Base-by-base conservation (phyloP, 2,113 vertebrate genomes). In the Columbina picui region DNA sequence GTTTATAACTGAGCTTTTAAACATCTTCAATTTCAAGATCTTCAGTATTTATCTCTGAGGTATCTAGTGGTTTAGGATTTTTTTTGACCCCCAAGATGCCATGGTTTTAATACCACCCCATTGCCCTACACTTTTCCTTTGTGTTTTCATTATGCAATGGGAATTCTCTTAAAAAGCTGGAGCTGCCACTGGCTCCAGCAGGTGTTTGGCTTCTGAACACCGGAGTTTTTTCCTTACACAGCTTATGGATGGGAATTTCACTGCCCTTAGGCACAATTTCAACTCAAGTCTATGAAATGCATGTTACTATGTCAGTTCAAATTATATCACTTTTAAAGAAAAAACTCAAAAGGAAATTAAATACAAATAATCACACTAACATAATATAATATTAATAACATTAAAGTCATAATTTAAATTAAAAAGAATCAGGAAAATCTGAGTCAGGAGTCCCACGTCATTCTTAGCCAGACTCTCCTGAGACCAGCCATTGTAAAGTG, bases 261-360 rank as follows among this genome's bases (percentile, higher is more conserved):
- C 81, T 57, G 38, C 95, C 91, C 94, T 85, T 36, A 91, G 96
- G 97, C 94, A 82, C 82, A 86, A 83, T 97, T 96, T 96, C 96
- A 96, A 88, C 95, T 81, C 74, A 92, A 90, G 64, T 95, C 93
- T 97, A 95, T 97, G 96, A 96, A 94, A 97, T 96, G 90, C 18
- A 53, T 93, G 91, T 96, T 97, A 95, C 84, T 67, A 19, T 96
- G 97, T 97, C 95, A 93, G 89, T 96, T 96, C 94, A 95, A 93
- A 96, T 97, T 97, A 96, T 95, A 96, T 96, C 94, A 79, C 86
- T 73, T 25, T 94, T 96, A 70, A 84, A 95, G 86, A 81, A 95
- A 97, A 93, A 73, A 67, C 64, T 39, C 55, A 2, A 73, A 97
- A 97, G 95, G 97, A 97, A 98, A 95, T 94, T 68, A 97, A 91